Percentiles rank a stretch among this genome's conserved stretches.
These are phyloP conservation scores for Sprattus sprattus DNA, from an alignment of 2,113 vertebrate genomes.

Conservation along the genomic window DNA sequence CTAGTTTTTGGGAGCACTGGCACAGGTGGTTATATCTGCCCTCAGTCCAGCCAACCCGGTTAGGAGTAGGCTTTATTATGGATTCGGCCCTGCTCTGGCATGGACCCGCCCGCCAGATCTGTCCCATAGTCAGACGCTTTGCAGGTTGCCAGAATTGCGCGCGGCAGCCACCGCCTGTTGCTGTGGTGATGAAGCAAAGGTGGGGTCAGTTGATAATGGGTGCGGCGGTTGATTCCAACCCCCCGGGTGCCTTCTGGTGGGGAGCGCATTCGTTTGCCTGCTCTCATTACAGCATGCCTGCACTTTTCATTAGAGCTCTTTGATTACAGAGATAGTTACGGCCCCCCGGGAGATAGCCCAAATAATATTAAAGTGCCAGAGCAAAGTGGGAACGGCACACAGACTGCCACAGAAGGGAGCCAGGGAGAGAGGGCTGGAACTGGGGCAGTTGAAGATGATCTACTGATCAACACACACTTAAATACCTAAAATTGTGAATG, in stretches of 20 bases:
- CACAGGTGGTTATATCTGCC: neutral
- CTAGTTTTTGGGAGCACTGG: neutral
- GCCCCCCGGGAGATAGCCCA: conserved; percentile 52
- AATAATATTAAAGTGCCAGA: neutral
- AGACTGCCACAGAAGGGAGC: neutral
- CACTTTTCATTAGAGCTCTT: conserved; percentile 71
- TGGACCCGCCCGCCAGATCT: neutral
- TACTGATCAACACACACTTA: too few species aligned
- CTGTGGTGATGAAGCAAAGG: neutral
- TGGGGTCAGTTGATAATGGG: conserved; percentile 2
- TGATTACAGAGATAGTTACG: conserved; percentile 63
- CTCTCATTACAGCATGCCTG: conserved; percentile 54
- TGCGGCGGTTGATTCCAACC: neutral
- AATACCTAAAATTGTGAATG: too few species aligned
- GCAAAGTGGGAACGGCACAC: neutral
- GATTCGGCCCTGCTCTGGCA: neutral
- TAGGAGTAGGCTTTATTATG: neutral
- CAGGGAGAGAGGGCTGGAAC: too few species aligned
- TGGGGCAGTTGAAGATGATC: too few species aligned
- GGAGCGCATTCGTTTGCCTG: conserved; percentile 39
- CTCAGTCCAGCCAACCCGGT: neutral
- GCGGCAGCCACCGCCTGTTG: neutral
- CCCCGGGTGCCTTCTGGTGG: conserved; percentile 1
- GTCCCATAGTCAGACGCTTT: neutral
- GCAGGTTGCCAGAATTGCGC: neutral